Percentiles rank a stretch among this genome's conserved stretches.
phyloP scores from a whole-genome alignment of 2,888 invertebrate genomes.

The Yponomeuta malinellus region DNA sequence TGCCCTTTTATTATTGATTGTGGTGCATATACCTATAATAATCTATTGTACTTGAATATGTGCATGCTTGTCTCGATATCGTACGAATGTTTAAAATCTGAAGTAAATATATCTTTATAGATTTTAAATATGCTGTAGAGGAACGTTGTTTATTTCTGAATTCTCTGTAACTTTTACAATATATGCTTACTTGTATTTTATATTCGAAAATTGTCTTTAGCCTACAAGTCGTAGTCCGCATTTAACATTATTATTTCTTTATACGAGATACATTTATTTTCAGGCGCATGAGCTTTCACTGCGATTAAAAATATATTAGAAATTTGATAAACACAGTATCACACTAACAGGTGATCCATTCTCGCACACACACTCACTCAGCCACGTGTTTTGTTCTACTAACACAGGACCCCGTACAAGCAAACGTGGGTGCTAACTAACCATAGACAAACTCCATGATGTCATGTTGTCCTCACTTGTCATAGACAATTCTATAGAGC shows the following conservation, averaged over 20 bases:
- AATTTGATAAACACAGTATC: not conserved
- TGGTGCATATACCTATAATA: not conserved
- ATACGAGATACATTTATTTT: not conserved
- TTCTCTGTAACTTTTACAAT: too few relatives aligned
- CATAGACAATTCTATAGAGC: constrained; percentile 57
- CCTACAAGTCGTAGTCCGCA: too few relatives aligned
- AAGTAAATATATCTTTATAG: not conserved
- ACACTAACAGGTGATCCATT: constrained; percentile 10
- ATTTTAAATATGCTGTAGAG: too few relatives aligned
- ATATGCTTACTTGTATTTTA: too few relatives aligned
- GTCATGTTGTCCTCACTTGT: constrained; percentile 57
- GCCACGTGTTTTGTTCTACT: constrained; percentile 10
- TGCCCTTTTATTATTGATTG: not conserved
- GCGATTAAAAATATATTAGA: not conserved
- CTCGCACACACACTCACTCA: not conserved
- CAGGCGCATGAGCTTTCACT: constrained; percentile 15
- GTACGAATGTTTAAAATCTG: not conserved
- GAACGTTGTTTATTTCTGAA: too few relatives aligned
- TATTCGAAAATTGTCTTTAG: too few relatives aligned
- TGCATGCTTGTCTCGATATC: constrained; percentile 5
- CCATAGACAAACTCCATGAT: constrained; percentile 37
- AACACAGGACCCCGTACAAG: not conserved
- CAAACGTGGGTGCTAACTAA: constrained; percentile 18
- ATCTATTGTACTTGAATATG: not conserved
- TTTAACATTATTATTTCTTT: constrained; percentile 2